A percentile compares a stretch with the other conserved stretches of the same genome.
Conservation (phyloP, 2,113 vertebrate species). For the Pterocles orientalis region DNA sequence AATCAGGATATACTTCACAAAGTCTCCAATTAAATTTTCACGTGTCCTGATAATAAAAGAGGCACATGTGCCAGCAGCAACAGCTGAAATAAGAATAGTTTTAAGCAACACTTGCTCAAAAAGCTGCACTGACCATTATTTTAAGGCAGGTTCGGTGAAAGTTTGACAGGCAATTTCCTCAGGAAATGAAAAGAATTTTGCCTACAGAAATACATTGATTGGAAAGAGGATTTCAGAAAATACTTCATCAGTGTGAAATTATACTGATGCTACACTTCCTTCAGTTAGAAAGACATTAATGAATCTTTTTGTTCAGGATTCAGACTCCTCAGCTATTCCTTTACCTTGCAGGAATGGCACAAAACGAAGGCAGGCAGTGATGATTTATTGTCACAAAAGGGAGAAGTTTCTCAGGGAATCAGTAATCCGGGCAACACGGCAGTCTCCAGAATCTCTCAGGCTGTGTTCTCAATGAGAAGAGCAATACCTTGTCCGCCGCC, state of each 20-base stretch:
- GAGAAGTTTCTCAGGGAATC: neutral
- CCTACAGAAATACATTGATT: constrained; percentile 8
- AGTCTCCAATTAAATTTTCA: neutral
- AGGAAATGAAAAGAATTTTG: constrained; percentile 15
- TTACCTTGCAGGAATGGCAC: neutral
- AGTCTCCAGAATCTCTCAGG: constrained; percentile 47
- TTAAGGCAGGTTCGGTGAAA: constrained; percentile 63
- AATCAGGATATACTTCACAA: neutral
- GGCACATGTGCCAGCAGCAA: neutral
- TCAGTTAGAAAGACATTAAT: neutral
- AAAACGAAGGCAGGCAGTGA: neutral
- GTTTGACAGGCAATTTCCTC: neutral
- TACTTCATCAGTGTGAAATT: neutral
- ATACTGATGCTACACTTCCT: neutral
- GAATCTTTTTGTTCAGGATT: neutral
- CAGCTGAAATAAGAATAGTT: neutral
- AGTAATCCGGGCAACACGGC: neutral
- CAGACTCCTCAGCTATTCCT: neutral
- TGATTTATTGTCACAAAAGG: neutral
- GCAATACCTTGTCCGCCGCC: constrained; percentile 97
- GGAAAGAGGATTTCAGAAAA: neutral
- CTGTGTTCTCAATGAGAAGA: constrained; percentile 84
- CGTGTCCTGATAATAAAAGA: neutral
- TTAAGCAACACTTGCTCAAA: neutral
- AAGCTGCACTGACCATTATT: neutral